Conservation (phyloP, 2,888 invertebrate species). For the Ophioninae sp. region DNA sequence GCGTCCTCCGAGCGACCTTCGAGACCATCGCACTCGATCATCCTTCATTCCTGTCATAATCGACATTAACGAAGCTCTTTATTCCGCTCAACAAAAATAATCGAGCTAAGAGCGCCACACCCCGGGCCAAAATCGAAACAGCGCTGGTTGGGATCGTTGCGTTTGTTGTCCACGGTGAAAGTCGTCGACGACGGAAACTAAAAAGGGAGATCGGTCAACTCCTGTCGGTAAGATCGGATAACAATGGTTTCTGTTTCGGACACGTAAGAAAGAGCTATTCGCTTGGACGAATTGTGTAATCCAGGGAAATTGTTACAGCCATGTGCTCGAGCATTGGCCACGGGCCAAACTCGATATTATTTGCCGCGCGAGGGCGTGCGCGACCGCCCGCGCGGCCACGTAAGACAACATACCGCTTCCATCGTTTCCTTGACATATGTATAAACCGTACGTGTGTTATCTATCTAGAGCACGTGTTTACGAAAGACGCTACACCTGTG, state of each 20-base stretch:
- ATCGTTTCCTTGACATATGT: not conserved
- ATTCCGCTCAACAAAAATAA: not conserved
- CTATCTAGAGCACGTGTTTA: not conserved
- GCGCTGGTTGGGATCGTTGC: not conserved
- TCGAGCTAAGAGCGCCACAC: not conserved
- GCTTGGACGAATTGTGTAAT: not conserved
- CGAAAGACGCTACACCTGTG: too few species aligned
- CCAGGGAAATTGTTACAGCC: not conserved
- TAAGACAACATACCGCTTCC: not conserved
- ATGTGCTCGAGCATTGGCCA: not conserved
- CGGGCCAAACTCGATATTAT: not conserved
- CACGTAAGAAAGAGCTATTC: not conserved
- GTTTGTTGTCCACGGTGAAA: not conserved
- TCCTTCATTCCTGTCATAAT: not conserved
- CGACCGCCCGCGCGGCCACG: not conserved
- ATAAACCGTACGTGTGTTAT: not conserved
- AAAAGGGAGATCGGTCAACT: not conserved
- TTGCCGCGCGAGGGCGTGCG: constrained; percentile 1
- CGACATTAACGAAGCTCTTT: not conserved
- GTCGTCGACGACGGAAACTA: not conserved
- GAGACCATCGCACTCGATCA: not conserved
- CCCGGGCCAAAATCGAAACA: not conserved
- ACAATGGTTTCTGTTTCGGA: not conserved
- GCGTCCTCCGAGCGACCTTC: not conserved
- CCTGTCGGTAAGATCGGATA: not conserved